phyloP scores from a whole-genome alignment of 2,797 vertebrate genomes.

The Clarias fuscus region DNA sequence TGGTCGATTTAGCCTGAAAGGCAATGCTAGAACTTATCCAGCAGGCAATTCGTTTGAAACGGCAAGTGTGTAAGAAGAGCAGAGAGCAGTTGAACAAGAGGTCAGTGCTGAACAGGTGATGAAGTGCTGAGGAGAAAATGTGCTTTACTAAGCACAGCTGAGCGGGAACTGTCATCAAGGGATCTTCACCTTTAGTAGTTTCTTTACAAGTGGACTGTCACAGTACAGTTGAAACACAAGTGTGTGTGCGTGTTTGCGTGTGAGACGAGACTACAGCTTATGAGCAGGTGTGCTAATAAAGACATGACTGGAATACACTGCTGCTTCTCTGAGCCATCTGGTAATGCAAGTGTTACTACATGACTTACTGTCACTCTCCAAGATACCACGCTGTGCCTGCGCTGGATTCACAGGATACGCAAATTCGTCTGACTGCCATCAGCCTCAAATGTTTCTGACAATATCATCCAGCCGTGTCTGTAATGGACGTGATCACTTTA shows the following conservation, averaged over 20 bases:
- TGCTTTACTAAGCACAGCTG: constrained; percentile 27
- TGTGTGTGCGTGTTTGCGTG: background rate
- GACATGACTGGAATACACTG: constrained; percentile 44
- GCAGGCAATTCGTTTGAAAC: background rate
- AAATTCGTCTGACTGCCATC: constrained; percentile 1
- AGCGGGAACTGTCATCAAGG: constrained; percentile 11
- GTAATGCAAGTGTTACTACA: constrained; percentile 32
- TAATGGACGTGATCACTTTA: background rate
- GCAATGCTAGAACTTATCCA: background rate
- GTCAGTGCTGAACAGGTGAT: constrained; percentile 28
- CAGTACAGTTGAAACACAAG: constrained; percentile 29
- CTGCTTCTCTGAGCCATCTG: constrained; percentile 44
- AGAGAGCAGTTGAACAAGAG: background rate
- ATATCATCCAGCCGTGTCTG: background rate
- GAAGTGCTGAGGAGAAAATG: background rate
- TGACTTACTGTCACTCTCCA: constrained; percentile 2
- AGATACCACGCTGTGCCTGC: background rate
- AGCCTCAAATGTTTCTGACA: background rate
- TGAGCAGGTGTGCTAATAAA: constrained; percentile 52
- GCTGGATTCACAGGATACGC: background rate
- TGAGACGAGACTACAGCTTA: constrained; percentile 30
- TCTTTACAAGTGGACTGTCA: constrained; percentile 21
- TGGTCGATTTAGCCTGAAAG: background rate
- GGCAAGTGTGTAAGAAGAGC: background rate
- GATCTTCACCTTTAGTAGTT: constrained; percentile 9